Percentiles rank a stretch among this genome's conserved stretches.
Conservation (phyloP, 2,888 invertebrate species). For the Atrina japonica region DNA sequence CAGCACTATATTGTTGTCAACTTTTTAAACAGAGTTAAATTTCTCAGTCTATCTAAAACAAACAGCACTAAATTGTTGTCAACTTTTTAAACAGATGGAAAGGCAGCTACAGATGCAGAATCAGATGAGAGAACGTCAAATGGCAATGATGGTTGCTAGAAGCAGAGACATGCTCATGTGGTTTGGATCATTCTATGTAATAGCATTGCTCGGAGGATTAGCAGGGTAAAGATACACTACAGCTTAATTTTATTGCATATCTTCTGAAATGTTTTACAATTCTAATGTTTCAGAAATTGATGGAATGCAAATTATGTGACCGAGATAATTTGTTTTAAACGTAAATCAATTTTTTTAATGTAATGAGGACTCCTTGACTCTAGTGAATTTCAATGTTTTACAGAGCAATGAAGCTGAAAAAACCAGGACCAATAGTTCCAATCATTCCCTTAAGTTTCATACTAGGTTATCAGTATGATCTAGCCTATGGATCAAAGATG, state of each 20-base stretch:
- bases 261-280: too few species aligned
- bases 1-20: too few species aligned
- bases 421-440: constrained; percentile 85
- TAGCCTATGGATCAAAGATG: constrained; percentile 89
- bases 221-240: too few species aligned
- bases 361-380: not conserved
- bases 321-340: too few species aligned
- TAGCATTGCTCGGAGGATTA: too few species aligned
- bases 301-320: too few species aligned
- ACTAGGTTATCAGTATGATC: constrained; percentile 88
- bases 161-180: constrained; percentile 88
- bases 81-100: constrained; percentile 85
- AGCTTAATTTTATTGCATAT: too few species aligned
- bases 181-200: constrained; percentile 86
- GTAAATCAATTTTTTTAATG: not conserved
- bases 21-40: too few species aligned
- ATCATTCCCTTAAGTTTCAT: constrained; percentile 88
- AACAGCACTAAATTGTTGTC: too few species aligned
- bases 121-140: constrained; percentile 88
- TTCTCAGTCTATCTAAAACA: too few species aligned
- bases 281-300: too few species aligned
- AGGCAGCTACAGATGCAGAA: constrained; percentile 90
- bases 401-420: constrained; percentile 61
- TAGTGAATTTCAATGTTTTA: not conserved
- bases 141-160: constrained; percentile 86